Evolutionary conservation across 2,797 vertebrate species (phyloP), one percentile per base, ranked within the genome.

Genomic region (Sebastes elongatus): DNA sequence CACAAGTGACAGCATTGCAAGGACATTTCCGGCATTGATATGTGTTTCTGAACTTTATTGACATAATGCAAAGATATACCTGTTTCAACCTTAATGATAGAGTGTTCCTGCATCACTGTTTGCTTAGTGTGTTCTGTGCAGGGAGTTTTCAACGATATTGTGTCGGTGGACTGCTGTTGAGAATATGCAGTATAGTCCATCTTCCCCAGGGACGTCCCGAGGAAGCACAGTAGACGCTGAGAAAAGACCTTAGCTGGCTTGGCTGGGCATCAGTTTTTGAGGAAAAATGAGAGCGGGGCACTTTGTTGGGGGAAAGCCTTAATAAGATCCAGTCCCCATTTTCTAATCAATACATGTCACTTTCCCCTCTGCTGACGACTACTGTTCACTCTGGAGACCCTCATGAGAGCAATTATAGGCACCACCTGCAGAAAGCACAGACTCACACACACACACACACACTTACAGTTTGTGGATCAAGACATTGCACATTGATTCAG

Each of bases 341-440:
- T 89, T 83, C 56, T 77, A 83, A 93, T 93, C 92, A 78, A 92
- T 94, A 88, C 28, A 5, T 78, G 78, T 87, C 86, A 82, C 82
- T 84, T 83, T 81, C 64, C 46, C 55, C 79, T 83, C 64, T 90
- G 85, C 90, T 92, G 91, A 88, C 63, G 32, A 71, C 61, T 57
- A 22, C 74, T 83, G 66, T 86, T 90, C 80, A 78, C 73, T 75
- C 67, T 46, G 27, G 81, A 93, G 81, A 81, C 75, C 79, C 90
- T 86, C 86, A 30, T 68, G 86, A 88, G 90, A 86, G 88, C 91
- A 91, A 90, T 92, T 89, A 93, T 61, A 87, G 70, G 75, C 88
- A 80, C 68, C 81, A 89, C 87, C 86, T 88, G 72, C 78, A 85
- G 85, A 64, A 65, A 82, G 62, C 69, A 25, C 20, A 5, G 2